Conservation (phyloP, 1,140 invertebrate genomes). For the Antheraea mylitta region DNA sequence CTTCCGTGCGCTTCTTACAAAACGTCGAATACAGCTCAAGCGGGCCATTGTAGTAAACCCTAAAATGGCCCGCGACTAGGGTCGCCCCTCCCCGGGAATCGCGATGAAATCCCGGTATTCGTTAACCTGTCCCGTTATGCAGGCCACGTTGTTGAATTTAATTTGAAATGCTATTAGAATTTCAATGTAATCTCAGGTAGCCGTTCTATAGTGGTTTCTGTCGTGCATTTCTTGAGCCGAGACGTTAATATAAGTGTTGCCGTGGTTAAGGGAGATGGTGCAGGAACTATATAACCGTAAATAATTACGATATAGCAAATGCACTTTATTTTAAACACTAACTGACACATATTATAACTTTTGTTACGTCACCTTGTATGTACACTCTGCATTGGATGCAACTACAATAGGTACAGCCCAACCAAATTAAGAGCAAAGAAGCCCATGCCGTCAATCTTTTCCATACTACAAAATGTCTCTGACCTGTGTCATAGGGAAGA, state of each 20-base stretch:
- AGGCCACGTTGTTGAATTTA: slow-evolving; percentile 1
- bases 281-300: neutral
- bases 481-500: no score
- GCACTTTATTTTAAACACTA: no score
- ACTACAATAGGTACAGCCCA: no score
- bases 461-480: no score
- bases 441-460: no score
- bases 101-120: neutral
- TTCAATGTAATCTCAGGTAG: slow-evolving; percentile 3
- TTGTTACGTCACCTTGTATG: no score
- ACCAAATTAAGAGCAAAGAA: no score
- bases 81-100: neutral
- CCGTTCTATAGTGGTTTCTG: neutral
- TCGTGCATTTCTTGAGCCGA: neutral
- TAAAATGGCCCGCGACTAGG: slow-evolving; percentile 28
- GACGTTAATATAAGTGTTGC: neutral
- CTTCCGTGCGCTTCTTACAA: slow-evolving; percentile 32
- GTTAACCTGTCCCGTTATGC: neutral
- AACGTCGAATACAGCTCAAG: slow-evolving; percentile 44
- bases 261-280: neutral
- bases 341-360: no score
- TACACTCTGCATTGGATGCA: no score
- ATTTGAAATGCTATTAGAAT: slow-evolving; percentile 5
- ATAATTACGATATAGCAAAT: neutral
- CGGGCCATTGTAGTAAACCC: slow-evolving; percentile 42